Conservation (phyloP, 2,888 invertebrate genomes). For the Neuroscelio doddi region DNA sequence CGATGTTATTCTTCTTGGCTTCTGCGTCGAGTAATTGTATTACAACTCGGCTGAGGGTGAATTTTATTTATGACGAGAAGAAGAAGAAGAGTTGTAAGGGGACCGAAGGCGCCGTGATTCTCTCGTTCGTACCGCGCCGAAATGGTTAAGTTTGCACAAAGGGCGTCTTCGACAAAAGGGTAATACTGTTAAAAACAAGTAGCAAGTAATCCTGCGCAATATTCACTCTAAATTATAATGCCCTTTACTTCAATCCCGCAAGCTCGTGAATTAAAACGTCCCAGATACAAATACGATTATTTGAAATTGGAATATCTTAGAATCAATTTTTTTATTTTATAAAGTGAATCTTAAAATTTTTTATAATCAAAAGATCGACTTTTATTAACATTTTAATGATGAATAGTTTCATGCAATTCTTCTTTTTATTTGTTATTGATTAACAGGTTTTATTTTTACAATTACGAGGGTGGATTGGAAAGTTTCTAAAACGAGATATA, state of each 20-base stretch:
- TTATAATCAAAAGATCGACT: too few relatives aligned
- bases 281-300: too few relatives aligned
- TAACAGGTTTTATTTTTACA: too few relatives aligned
- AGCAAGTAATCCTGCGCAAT: constrained; percentile 36
- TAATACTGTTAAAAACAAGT: constrained; percentile 33
- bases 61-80: constrained; percentile 39
- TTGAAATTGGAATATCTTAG: too few relatives aligned
- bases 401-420: too few relatives aligned
- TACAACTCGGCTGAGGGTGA: constrained; percentile 38
- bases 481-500: too few relatives aligned
- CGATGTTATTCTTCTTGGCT: constrained; percentile 39
- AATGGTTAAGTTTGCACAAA: constrained; percentile 33
- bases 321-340: too few relatives aligned
- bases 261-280: too few relatives aligned
- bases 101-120: constrained; percentile 22
- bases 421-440: too few relatives aligned
- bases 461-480: too few relatives aligned
- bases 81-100: background rate
- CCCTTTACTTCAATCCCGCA: constrained; percentile 5
- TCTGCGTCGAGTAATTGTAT: constrained; percentile 39
- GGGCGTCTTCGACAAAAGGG: constrained; percentile 17
- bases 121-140: constrained; percentile 9
- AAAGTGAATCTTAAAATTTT: too few relatives aligned
- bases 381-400: too few relatives aligned
- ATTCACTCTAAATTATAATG: constrained; percentile 7